Conservation (phyloP, 2,888 invertebrate species). For the Syrista parreyssii region DNA sequence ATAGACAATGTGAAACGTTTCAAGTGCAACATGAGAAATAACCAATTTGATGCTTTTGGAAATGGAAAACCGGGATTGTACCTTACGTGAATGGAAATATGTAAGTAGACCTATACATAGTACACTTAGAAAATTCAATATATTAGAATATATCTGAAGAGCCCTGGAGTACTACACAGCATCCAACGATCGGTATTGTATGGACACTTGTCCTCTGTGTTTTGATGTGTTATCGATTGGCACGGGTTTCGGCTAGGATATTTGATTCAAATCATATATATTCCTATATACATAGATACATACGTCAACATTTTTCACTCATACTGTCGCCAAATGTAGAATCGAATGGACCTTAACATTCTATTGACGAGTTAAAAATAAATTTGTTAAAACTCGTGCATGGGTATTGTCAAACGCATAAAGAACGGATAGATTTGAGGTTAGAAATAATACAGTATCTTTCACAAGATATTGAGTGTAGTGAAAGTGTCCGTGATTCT, state of each 20-base stretch:
- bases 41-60: background rate
- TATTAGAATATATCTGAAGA: background rate
- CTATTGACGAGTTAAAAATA: background rate
- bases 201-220: background rate
- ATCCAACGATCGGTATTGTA: background rate
- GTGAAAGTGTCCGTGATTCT: background rate
- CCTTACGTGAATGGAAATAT: background rate
- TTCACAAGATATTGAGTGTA: background rate
- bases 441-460: background rate
- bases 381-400: background rate
- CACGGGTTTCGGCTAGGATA: background rate
- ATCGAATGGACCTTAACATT: background rate
- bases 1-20: background rate
- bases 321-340: background rate
- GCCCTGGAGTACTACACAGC: background rate
- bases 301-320: background rate
- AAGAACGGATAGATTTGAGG: background rate
- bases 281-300: background rate
- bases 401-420: background rate
- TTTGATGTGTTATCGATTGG: background rate
- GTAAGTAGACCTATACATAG: background rate
- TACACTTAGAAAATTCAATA: background rate
- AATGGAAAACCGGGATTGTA: background rate
- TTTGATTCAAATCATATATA: background rate
- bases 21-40: background rate